These are phyloP conservation scores for Cataglyphis albicans DNA, from an alignment of 2,888 invertebrate species.

Conservation along the genomic window DNA sequence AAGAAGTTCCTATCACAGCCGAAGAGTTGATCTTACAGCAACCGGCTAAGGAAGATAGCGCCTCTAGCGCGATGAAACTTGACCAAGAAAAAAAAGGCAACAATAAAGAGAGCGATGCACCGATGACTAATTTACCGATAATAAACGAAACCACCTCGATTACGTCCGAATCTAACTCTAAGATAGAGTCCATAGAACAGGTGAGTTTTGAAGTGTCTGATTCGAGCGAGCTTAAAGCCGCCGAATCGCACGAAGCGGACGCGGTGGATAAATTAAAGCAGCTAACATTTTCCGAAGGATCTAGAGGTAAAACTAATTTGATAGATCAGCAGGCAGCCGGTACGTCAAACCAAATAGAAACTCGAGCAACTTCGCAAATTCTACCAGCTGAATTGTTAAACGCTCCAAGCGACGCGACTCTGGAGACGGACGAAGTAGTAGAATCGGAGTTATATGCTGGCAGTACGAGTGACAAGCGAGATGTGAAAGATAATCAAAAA, in stretches of 20 bases:
- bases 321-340: slow-evolving; percentile 61
- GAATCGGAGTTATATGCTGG: slow-evolving; percentile 65
- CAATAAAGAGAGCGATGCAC: slow-evolving; percentile 23
- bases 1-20: slow-evolving; percentile 62
- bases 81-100: slow-evolving; percentile 42
- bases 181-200: slow-evolving; percentile 67
- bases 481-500: slow-evolving; percentile 58
- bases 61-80: slow-evolving; percentile 54
- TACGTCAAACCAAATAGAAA: slow-evolving; percentile 63
- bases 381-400: slow-evolving; percentile 60
- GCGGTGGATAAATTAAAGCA: slow-evolving; percentile 56
- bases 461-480: slow-evolving; percentile 39
- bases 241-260: slow-evolving; percentile 59
- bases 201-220: slow-evolving; percentile 71
- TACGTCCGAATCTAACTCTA: slow-evolving; percentile 72
- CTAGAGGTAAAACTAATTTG: slow-evolving; percentile 32
- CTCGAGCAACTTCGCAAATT: slow-evolving; percentile 45
- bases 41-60: slow-evolving; percentile 48
- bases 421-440: slow-evolving; percentile 72
- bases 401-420: slow-evolving; percentile 60
- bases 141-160: slow-evolving; percentile 71
- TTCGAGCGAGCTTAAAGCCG: slow-evolving; percentile 60
- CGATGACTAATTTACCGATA: slow-evolving; percentile 65
- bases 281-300: slow-evolving; percentile 48
- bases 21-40: slow-evolving; percentile 65